These are phyloP conservation scores for Lontra canadensis DNA, from an alignment of 2,113 vertebrate genomes.

Conservation along the genomic window DNA sequence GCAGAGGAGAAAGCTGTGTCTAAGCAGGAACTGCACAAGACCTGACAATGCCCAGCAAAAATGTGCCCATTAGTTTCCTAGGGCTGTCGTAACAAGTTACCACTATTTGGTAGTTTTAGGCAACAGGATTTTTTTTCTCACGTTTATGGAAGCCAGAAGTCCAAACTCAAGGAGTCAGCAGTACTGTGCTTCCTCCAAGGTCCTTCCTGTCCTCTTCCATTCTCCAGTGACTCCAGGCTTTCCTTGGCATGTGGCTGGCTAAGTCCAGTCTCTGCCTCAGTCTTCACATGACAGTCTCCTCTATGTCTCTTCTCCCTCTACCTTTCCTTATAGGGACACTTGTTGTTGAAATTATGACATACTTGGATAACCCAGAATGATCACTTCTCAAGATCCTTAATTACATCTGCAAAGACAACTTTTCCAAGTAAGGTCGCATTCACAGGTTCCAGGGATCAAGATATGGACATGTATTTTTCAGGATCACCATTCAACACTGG, in stretches of 20 bases:
- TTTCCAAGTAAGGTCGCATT: background rate
- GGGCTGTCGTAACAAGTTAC: background rate
- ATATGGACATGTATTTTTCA: background rate
- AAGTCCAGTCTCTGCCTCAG: background rate
- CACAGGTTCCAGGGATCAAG: background rate
- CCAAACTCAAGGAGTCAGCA: background rate
- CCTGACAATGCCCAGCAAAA: background rate
- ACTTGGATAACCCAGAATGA: background rate
- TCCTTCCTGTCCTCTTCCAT: background rate
- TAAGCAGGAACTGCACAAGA: background rate
- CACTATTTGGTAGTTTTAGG: background rate
- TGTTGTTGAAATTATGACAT: background rate
- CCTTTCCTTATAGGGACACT: background rate
- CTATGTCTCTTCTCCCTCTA: background rate
- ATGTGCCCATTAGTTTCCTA: background rate
- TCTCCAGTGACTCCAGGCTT: background rate
- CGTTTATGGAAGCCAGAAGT: background rate
- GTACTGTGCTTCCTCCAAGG: background rate
- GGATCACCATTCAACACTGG: background rate
- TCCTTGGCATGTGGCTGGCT: background rate
- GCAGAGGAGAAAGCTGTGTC: background rate
- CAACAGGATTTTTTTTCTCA: background rate
- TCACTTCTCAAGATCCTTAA: background rate
- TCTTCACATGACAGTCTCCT: background rate
- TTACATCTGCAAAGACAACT: background rate